Base-by-base conservation (phyloP, 2,888 invertebrate species). In the Volucella zonaria region DNA sequence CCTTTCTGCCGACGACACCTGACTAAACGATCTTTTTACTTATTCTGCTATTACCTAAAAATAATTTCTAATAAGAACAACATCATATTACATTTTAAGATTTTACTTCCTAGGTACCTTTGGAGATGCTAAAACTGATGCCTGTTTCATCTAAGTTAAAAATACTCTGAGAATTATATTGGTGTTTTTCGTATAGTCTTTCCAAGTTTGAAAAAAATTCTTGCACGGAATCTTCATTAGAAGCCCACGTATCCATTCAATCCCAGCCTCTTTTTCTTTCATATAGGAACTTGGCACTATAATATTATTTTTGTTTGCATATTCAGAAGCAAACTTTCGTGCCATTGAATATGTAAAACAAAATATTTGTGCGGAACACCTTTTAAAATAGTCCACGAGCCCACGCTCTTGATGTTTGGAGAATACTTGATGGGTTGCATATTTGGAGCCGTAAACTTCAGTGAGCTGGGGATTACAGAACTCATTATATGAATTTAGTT, bases 11-110 rank as follows among this genome's bases (percentile, higher is more conserved):
- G 54, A 56, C 1, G 54, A 56, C 14, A 38, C 54, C 18, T 56
- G 38, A 56, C 54, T 56, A 38, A 56, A 12, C n/a, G 54, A 56
- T 56, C 54, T 38, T 56, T 61, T 59, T 45, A 11, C 43, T 45
- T 15, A 2, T 23, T 23, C 23, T 4, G 3, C 23, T 23, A 23
- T 23, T 23, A 23, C 23, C 23, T 3, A 23, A 61, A 61, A 45
- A 45, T 43, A 61, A 61, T 45, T 61, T 61, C 61, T 38, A 18
- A 38, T 56, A 38, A 38, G 38, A 56, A 38, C 38, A 56, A 56
- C 54, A 52, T 18, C 18, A 18, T 18, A 18, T 18, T 18, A 18
- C 18, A 18, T 18, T 18, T 18, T 18, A 18, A 18, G 1, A 18
- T 18, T 18, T 18, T 18, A 18, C 18, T 18, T 18, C 18, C 1